A percentile compares a stretch with the other conserved stretches of the same genome.
These are phyloP conservation scores for Orchesella flavescens DNA, from an alignment of 2,888 invertebrate genomes.

Conservation along the genomic window DNA sequence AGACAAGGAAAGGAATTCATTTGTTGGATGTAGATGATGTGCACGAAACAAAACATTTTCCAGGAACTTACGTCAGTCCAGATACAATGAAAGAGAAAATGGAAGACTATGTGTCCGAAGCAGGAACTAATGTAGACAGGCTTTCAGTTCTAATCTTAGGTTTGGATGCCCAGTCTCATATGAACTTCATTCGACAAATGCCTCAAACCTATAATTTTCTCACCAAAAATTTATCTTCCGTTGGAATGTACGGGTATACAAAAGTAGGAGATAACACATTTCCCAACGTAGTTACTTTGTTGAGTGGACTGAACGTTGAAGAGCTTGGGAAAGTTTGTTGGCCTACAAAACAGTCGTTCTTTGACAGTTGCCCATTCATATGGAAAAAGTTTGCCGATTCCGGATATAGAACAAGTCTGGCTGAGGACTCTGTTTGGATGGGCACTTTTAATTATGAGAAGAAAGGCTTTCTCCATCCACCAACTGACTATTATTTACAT, in stretches of 20 bases:
- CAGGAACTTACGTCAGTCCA: background rate
- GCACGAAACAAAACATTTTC: background rate
- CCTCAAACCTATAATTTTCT: constrained; percentile 77
- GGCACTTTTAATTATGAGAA: constrained; percentile 88
- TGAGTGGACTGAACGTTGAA: constrained; percentile 82
- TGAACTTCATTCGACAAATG: constrained; percentile 85
- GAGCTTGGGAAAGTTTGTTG: constrained; percentile 82
- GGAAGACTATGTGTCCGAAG: background rate
- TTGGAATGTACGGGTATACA: constrained; percentile 90
- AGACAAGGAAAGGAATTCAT: background rate
- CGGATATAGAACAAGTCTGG: constrained; percentile 84
- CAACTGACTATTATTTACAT: constrained; percentile 89
- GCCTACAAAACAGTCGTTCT: constrained; percentile 74
- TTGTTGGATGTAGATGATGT: background rate
- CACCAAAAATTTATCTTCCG: constrained; percentile 78
- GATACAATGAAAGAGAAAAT: background rate
- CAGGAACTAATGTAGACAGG: background rate
- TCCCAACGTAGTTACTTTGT: constrained; percentile 85
- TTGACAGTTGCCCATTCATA: constrained; percentile 87
- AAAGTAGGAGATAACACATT: constrained; percentile 92
- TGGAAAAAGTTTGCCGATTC: constrained; percentile 86
- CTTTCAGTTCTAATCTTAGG: constrained; percentile 86
- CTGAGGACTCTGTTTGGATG: constrained; percentile 86
- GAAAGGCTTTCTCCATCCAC: constrained; percentile 83
- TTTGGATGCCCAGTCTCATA: constrained; percentile 87